A percentile compares a stretch with the other conserved stretches of the same genome.
Conservation (phyloP, 2,888 invertebrate species). For the Meghimatium bilineatum region DNA sequence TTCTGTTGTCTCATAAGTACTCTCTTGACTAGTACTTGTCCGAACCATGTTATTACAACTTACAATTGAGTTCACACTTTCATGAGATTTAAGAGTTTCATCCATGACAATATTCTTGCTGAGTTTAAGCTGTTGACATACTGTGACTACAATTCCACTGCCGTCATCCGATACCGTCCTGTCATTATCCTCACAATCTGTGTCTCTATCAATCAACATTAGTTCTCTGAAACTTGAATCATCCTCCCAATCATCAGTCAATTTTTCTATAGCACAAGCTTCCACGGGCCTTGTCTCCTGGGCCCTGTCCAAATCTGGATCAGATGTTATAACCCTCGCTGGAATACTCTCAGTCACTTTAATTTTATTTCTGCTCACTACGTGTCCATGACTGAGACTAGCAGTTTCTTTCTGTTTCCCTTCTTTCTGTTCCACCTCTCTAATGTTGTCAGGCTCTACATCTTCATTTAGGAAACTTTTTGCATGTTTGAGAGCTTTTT, state of each 20-base stretch:
- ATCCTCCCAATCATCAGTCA: slow-evolving; percentile 41
- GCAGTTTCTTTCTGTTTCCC: neutral
- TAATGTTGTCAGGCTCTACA: no score
- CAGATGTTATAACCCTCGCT: neutral
- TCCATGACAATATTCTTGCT: no score
- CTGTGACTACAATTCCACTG: neutral
- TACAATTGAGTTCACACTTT: no score
- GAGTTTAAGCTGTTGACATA: neutral
- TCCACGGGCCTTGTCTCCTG: neutral
- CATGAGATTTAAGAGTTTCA: no score
- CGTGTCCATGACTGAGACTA: neutral
- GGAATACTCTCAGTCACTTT: neutral
- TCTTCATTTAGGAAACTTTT: neutral
- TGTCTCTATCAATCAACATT: neutral
- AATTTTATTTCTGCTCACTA: neutral
- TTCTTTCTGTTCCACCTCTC: no score
- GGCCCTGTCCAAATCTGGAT: neutral
- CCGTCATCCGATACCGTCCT: neutral
- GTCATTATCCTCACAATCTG: neutral
- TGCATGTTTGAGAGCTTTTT: slow-evolving; percentile 47
- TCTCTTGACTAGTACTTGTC: no score
- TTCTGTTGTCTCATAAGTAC: no score
- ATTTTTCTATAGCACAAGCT: neutral
- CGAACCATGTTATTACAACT: no score
- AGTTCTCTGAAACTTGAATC: slow-evolving; percentile 31